Percentiles rank a stretch among this genome's conserved stretches.
These are phyloP conservation scores for Onychomys torridus DNA, from an alignment of 2,797 vertebrate species.

Conservation along the genomic window DNA sequence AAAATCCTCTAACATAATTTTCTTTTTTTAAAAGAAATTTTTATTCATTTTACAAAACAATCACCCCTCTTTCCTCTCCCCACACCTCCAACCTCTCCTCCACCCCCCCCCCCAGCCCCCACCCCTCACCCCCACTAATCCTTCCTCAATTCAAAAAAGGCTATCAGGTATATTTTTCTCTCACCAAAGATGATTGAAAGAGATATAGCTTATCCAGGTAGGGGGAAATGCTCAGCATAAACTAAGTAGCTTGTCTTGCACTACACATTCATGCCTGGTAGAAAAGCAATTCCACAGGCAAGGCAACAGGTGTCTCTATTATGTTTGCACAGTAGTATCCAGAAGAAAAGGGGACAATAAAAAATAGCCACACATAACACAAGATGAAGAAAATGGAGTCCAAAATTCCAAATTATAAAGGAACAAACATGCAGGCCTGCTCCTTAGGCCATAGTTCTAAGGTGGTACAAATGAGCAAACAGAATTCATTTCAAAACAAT, in stretches of 20 bases:
- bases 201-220: neutral
- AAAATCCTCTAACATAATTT: neutral
- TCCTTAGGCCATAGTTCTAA: neutral
- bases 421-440: slow-evolving; percentile 35
- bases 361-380: slow-evolving; percentile 13
- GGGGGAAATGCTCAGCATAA: neutral
- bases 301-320: slow-evolving; percentile 58
- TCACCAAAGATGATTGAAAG: neutral
- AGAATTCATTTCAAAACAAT: neutral
- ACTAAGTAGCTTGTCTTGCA: neutral
- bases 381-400: slow-evolving; percentile 26
- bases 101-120: too few species aligned
- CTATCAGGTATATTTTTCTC: neutral
- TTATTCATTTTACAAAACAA: too few species aligned
- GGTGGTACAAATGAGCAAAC: slow-evolving; percentile 51
- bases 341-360: neutral
- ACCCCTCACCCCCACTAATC: too few species aligned
- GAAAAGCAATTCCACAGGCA: slow-evolving; percentile 23
- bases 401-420: neutral
- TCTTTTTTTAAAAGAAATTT: neutral
- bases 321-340: neutral
- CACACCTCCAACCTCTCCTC: too few species aligned
- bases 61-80: too few species aligned
- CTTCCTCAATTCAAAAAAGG: neutral
- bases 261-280: neutral